phyloP scores from a whole-genome alignment of 2,797 vertebrate genomes.

The Morus bassanus region DNA sequence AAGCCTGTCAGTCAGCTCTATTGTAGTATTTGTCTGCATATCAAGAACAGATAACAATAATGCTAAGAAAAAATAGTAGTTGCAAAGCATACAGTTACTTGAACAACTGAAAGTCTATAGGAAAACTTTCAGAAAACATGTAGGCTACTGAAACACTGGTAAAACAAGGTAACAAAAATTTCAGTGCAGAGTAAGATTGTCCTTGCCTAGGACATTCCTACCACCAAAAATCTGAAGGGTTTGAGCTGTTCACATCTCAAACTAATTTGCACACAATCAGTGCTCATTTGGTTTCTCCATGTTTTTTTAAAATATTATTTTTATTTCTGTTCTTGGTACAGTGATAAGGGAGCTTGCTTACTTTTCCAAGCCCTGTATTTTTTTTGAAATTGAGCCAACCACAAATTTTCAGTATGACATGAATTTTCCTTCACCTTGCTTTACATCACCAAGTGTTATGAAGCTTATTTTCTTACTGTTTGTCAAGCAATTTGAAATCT shows the following conservation, averaged over 20 bases:
- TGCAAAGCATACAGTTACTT: neutral
- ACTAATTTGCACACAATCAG: neutral
- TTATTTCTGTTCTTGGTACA: neutral
- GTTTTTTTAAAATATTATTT: neutral
- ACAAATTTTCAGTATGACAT: neutral
- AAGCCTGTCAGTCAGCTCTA: neutral
- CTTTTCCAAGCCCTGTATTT: constrained; percentile 19
- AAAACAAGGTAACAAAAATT: neutral
- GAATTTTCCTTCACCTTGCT: neutral
- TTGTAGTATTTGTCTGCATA: neutral
- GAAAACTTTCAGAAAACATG: neutral
- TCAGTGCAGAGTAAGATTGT: neutral
- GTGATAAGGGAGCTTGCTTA: neutral
- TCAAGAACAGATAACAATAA: neutral
- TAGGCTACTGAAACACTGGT: neutral
- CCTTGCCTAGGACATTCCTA: neutral
- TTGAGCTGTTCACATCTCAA: neutral
- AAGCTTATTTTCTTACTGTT: neutral
- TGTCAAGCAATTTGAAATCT: neutral
- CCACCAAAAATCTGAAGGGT: neutral
- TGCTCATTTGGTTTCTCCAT: neutral
- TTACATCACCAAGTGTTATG: neutral
- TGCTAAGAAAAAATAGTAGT: neutral
- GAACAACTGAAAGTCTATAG: neutral
- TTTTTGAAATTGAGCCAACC: neutral